phyloP scores from a whole-genome alignment of 37 sponge, comb jelly and placozoan genomes.

The Ianthella basta region DNA sequence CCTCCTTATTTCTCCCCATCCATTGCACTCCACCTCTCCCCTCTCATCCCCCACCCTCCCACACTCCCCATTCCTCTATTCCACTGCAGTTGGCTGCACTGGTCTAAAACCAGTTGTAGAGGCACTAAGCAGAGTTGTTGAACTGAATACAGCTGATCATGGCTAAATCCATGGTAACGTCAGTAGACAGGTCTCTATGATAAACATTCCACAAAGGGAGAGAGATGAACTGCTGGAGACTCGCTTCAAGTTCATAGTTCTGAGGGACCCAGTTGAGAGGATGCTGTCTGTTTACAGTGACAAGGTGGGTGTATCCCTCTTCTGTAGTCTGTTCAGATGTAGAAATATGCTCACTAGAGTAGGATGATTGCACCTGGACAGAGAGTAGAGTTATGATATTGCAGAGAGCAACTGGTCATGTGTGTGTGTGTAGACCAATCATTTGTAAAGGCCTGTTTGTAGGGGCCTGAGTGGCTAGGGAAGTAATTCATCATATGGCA shows the following conservation, averaged over 20 bases:
- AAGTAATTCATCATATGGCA: no score
- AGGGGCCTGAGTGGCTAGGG: no score
- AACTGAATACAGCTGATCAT: not conserved
- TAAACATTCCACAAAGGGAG: not conserved
- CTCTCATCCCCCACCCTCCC: not conserved
- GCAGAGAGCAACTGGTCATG: no score
- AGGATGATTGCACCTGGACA: no score
- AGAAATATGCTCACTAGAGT: no score
- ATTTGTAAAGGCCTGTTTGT: no score
- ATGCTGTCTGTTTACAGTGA: not conserved
- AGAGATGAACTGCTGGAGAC: not conserved
- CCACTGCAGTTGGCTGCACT: not conserved
- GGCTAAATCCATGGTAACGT: not conserved
- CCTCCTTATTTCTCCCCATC: no score
- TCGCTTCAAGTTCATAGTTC: not conserved
- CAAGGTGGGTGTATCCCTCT: not conserved
- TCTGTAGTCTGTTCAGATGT: no score
- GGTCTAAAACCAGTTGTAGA: not conserved
- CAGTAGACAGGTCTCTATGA: not conserved
- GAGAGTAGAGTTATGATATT: no score
- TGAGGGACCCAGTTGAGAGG: slow-evolving; percentile 4
- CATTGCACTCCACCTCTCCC: no score
- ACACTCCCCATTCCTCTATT: not conserved
- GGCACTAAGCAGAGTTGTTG: not conserved
- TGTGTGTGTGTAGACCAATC: no score